Percentiles rank a stretch among this genome's conserved stretches.
Evolutionary conservation across 2,888 invertebrate genomes (phyloP).

Genomic region (Teinopalpus imperialis): DNA sequence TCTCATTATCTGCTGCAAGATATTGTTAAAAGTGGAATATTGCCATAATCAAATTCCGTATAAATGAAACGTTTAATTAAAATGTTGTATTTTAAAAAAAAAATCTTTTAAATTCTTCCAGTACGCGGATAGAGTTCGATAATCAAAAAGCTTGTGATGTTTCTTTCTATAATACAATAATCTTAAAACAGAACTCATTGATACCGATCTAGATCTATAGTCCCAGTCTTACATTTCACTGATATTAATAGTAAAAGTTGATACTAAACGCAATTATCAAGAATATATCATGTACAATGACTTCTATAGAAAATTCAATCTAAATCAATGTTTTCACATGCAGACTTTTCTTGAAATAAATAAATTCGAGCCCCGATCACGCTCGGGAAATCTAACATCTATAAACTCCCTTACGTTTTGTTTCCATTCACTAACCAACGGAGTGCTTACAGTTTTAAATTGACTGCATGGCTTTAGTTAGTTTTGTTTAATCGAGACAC

Average conservation of each 20-base stretch:
- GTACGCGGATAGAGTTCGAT: no score
- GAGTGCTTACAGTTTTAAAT: conserved; percentile 15
- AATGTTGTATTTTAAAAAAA: no score
- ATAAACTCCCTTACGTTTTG: conserved; percentile 17
- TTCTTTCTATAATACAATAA: no score
- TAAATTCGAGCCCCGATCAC: conserved; percentile 16
- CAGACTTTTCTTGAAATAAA: conserved; percentile 7
- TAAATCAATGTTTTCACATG: conserved; percentile 8
- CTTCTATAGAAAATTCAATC: not conserved
- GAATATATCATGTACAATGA: no score
- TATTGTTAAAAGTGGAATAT: not conserved
- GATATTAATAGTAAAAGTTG: no score
- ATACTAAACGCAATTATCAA: no score
- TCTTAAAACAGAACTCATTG: no score
- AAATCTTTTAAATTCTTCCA: no score
- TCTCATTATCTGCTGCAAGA: not conserved
- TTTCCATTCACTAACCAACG: conserved; percentile 7
- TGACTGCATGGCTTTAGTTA: conserved; percentile 1
- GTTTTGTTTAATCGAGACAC: conserved; percentile 1
- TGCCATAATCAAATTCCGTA: not conserved
- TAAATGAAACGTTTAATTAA: not conserved
- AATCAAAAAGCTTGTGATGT: no score
- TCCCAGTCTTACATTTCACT: no score
- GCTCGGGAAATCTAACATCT: conserved; percentile 23
- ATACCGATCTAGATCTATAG: no score